Conservation (phyloP, 2,888 invertebrate species). For the Oegoconia quadripuncta region DNA sequence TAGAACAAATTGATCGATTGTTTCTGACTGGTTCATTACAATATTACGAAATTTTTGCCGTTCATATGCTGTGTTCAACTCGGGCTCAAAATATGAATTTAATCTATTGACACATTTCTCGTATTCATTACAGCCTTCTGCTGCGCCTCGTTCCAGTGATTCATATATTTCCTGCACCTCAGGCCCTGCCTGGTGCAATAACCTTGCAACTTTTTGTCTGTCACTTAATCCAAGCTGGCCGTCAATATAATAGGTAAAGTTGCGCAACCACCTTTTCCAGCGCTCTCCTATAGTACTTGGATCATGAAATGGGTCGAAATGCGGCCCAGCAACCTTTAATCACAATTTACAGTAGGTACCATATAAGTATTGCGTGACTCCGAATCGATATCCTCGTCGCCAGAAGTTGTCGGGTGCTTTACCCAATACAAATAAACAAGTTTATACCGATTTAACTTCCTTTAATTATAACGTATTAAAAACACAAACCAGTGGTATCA, state of each 20-base stretch:
- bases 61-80: slow-evolving; percentile 2
- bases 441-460: too few relatives aligned
- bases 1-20: slow-evolving; percentile 1
- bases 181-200: slow-evolving; percentile 9
- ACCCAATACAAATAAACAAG: too few relatives aligned
- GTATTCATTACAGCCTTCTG: not conserved
- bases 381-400: too few relatives aligned
- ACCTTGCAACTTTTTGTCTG: slow-evolving; percentile 2
- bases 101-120: not conserved
- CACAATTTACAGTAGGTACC: too few relatives aligned
- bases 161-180: slow-evolving; percentile 7
- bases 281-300: not conserved
- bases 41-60: slow-evolving; percentile 1
- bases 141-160: not conserved
- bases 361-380: too few relatives aligned
- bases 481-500: too few relatives aligned
- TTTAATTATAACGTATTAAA: too few relatives aligned
- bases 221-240: not conserved
- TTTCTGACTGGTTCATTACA: not conserved
- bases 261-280: not conserved
- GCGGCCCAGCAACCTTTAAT: slow-evolving; percentile 5
- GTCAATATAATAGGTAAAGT: slow-evolving; percentile 3
- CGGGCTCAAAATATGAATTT: slow-evolving; percentile 1
- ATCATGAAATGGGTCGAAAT: not conserved
- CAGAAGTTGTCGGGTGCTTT: too few relatives aligned